Percentiles rank a stretch among this genome's conserved stretches.
These are phyloP conservation scores for Triplophysa rosa DNA, from an alignment of 2,113 vertebrate species.

Conservation along the genomic window DNA sequence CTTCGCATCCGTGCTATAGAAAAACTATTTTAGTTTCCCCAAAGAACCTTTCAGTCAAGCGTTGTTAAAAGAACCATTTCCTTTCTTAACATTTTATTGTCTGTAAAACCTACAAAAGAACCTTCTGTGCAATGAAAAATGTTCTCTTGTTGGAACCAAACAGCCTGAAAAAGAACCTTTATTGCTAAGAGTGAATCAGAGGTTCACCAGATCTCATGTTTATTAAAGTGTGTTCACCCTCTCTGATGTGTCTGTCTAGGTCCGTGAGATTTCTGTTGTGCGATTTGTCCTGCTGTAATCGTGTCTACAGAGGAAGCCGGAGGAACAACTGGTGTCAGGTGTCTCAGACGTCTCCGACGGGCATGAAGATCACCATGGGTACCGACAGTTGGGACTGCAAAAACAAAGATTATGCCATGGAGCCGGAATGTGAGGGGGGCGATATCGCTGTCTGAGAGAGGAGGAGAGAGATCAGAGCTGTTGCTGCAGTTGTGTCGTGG, in stretches of 20 bases:
- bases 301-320: background rate
- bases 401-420: slow-evolving; percentile 63
- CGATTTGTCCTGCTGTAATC: background rate
- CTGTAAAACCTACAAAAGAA: too few species aligned
- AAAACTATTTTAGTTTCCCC: too few species aligned
- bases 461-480: slow-evolving; percentile 28
- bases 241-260: background rate
- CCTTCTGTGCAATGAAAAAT: too few species aligned
- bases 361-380: slow-evolving; percentile 56
- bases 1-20: too few species aligned
- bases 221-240: background rate
- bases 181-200: too few species aligned
- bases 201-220: too few species aligned
- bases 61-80: too few species aligned
- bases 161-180: too few species aligned
- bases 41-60: too few species aligned
- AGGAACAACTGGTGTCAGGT: slow-evolving; percentile 52
- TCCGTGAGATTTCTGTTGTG: background rate
- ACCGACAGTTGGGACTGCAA: slow-evolving; percentile 54
- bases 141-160: too few species aligned
- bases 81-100: too few species aligned
- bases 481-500: slow-evolving; percentile 49
- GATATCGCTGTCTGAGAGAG: slow-evolving; percentile 38
- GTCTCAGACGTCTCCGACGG: slow-evolving; percentile 35
- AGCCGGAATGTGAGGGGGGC: slow-evolving; percentile 53